phyloP scores from a whole-genome alignment of 1,140 invertebrate species.

The Bombus sylvicola region DNA sequence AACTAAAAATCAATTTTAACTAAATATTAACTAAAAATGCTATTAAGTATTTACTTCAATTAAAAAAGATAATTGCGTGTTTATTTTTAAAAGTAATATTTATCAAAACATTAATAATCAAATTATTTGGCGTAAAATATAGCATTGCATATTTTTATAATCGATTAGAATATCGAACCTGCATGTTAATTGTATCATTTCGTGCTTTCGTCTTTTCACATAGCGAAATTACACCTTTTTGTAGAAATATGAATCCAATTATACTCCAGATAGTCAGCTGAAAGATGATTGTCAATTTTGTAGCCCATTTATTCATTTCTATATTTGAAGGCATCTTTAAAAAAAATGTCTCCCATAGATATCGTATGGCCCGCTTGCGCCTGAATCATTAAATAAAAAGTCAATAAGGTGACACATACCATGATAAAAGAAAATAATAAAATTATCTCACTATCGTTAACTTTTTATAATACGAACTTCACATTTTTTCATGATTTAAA shows the following conservation, averaged over 20 bases:
- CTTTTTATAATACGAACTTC: neutral
- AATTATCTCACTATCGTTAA: neutral
- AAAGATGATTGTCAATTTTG: slow-evolving; percentile 70
- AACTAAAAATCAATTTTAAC: neutral
- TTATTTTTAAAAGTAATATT: neutral
- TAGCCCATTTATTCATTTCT: slow-evolving; percentile 71
- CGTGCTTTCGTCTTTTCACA: slow-evolving; percentile 8
- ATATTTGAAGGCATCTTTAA: slow-evolving; percentile 64
- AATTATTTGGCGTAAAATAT: too few species aligned
- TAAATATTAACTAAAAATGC: neutral
- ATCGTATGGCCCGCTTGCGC: neutral
- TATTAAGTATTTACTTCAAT: neutral
- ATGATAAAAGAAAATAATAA: neutral
- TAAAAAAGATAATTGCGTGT: neutral
- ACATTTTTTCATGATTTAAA: neutral
- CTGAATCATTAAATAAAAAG: slow-evolving; percentile 32
- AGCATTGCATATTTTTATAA: neutral
- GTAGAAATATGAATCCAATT: slow-evolving; percentile 71
- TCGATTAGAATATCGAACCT: slow-evolving; percentile 37
- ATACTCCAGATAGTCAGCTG: slow-evolving; percentile 71
- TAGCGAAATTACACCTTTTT: slow-evolving; percentile 64
- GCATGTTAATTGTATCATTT: slow-evolving; percentile 24
- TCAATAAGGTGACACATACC: neutral
- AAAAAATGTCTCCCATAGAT: slow-evolving; percentile 12
- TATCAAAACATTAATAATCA: neutral